phyloP scores from a whole-genome alignment of 2,797 vertebrate species.

The Hydrophis major region DNA sequence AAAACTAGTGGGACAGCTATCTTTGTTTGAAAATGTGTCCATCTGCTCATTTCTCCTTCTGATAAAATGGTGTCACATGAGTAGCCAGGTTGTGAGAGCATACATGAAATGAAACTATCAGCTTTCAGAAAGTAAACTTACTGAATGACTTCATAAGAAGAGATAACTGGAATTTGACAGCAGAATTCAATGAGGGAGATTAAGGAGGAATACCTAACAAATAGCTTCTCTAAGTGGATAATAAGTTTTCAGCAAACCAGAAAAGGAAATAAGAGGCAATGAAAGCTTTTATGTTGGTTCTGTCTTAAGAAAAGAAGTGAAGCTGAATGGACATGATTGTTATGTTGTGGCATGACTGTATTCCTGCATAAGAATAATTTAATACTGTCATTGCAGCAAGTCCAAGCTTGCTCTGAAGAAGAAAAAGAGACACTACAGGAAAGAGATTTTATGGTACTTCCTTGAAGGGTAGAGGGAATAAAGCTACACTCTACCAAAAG shows the following conservation, averaged over 20 bases:
- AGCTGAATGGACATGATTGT: not conserved
- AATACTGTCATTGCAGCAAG: not conserved
- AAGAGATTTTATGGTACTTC: not conserved
- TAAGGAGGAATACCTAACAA: not conserved
- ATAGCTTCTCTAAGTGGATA: not conserved
- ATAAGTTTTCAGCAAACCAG: not conserved
- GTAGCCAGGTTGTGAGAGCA: not conserved
- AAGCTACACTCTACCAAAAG: not conserved
- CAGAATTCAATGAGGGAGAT: not conserved
- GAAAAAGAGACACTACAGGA: not conserved
- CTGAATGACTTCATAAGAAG: not conserved
- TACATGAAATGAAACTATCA: not conserved
- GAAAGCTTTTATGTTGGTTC: not conserved
- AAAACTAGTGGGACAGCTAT: not conserved
- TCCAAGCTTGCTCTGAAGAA: not conserved
- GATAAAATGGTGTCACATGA: not conserved
- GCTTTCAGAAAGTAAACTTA: not conserved
- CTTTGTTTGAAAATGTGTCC: not conserved
- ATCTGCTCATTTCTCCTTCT: not conserved
- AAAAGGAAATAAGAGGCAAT: not conserved
- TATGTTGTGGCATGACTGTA: not conserved
- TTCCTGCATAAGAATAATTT: not conserved
- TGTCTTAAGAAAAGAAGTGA: not conserved
- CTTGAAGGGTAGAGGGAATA: not conserved
- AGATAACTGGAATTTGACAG: not conserved